These are phyloP conservation scores for Urechis unicinctus DNA, from an alignment of 2,888 invertebrate species.

Conservation along the genomic window DNA sequence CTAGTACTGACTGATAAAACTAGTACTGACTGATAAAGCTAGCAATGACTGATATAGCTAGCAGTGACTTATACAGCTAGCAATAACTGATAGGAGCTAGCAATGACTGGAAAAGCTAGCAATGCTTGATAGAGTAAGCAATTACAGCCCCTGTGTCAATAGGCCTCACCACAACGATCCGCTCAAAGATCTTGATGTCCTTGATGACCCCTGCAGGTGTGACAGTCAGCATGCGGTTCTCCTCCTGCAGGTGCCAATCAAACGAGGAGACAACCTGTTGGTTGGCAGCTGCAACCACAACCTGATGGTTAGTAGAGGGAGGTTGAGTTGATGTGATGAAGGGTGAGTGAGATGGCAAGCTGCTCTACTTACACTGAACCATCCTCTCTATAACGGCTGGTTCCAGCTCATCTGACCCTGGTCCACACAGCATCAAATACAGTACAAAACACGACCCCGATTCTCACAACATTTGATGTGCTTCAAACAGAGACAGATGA, in stretches of 20 bases:
- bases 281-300: constrained; percentile 46
- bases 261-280: constrained; percentile 62
- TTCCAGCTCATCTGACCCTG: constrained; percentile 61
- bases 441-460: too few species aligned
- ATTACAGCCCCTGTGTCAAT: too few species aligned
- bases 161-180: constrained; percentile 66
- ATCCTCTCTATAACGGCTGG: constrained; percentile 68
- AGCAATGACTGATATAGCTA: too few species aligned
- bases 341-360: not conserved
- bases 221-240: constrained; percentile 69
- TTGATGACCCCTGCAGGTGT: constrained; percentile 60
- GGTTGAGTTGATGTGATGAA: not conserved
- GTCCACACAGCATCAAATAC: not conserved
- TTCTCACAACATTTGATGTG: too few species aligned
- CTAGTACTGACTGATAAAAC: too few species aligned
- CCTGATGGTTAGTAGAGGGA: constrained; percentile 20
- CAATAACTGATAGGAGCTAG: too few species aligned
- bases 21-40: too few species aligned
- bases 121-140: too few species aligned
- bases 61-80: too few species aligned
- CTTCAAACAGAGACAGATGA: too few species aligned
- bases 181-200: constrained; percentile 73
- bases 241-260: constrained; percentile 80
- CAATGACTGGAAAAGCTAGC: too few species aligned
- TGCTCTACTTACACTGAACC: constrained; percentile 35